phyloP scores from a whole-genome alignment of 2,888 invertebrate genomes.

The Acheta domesticus region DNA sequence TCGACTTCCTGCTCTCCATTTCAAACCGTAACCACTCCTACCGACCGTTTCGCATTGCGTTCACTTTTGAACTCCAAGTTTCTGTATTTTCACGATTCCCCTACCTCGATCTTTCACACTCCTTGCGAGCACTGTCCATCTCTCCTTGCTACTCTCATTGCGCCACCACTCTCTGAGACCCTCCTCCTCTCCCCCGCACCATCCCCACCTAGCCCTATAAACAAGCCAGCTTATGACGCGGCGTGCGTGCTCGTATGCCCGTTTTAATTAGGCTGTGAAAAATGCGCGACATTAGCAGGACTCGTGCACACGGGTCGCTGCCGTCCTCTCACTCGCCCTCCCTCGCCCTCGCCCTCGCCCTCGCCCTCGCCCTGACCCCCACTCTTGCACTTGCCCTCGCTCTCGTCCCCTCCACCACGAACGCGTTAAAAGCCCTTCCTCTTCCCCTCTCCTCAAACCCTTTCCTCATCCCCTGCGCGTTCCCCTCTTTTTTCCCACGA shows the following conservation, averaged over 20 bases:
- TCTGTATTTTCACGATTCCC: not conserved
- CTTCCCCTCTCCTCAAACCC: not conserved
- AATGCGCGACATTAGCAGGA: not conserved
- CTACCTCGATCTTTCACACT: not conserved
- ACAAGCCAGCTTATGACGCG: conserved; percentile 2
- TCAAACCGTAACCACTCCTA: too few relatives aligned
- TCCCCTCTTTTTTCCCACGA: not conserved
- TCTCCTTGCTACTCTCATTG: too few relatives aligned
- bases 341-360: not conserved
- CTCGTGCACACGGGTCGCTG: not conserved
- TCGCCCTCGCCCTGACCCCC: not conserved
- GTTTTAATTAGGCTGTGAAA: not conserved
- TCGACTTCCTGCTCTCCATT: too few relatives aligned
- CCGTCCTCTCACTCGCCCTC: not conserved
- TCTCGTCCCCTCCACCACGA: not conserved
- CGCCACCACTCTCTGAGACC: not conserved
- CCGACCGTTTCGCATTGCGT: too few relatives aligned
- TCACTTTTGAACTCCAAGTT: too few relatives aligned
- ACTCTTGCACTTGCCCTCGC: not conserved
- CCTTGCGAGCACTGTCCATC: too few relatives aligned
- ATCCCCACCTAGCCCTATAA: not conserved
- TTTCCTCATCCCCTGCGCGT: not conserved
- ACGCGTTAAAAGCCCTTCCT: not conserved
- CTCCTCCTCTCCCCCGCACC: not conserved
- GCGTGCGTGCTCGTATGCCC: not conserved